Base-by-base conservation (phyloP, 2,797 vertebrate genomes). In the Argya squamiceps region DNA sequence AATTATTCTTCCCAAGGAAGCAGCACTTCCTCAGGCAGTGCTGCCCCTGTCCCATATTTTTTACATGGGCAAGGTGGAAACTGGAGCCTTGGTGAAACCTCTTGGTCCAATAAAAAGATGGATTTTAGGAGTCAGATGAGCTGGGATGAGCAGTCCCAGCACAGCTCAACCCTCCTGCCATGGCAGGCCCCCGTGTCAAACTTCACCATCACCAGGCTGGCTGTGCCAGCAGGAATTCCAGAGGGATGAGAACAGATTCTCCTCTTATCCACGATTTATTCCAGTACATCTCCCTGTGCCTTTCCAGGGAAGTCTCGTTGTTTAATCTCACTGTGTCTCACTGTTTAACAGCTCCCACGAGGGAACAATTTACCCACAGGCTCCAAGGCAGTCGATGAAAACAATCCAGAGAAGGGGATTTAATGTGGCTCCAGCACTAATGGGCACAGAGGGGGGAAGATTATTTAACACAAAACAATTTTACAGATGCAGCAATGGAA, bases 311-410 rank as follows among this genome's bases (percentile, higher is more conserved):
- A 84, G 62, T 15, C 37, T 89, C 1, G 0, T 49, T 84, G 93
- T 94, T 97, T 92, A 86, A 96, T 94, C 92, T 93, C 82, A 4
- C 67, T 21, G 78, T 44, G 79, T 89, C 94, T 84, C 15, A 13
- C 60, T n/a, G 82, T 76, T 95, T 83, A 95, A 95, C 37, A 34
- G 82, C 19, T 81, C 96, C 90, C 90, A 53, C 0, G 39, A 91
- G 95, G 67, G 46, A 81, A 94, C 76, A 68, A 86, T 88, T 85
- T 95, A 93, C 94, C 89, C 93, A 92, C 75, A 80, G 89, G 93
- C 87, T 95, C 75, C 53, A 3, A 71, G 82, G 86, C 90, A 92
- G 83, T 41, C 17, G 22, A 96, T 84, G 92, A 90, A 86, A 97
- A 91, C 70, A 43, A 88, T 37, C 36, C 12, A 55, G 86, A 78